Evolutionary conservation across 2,113 vertebrate species (phyloP), one percentile per base, ranked within the genome.

Genomic region (Micronycteris hirsuta): DNA sequence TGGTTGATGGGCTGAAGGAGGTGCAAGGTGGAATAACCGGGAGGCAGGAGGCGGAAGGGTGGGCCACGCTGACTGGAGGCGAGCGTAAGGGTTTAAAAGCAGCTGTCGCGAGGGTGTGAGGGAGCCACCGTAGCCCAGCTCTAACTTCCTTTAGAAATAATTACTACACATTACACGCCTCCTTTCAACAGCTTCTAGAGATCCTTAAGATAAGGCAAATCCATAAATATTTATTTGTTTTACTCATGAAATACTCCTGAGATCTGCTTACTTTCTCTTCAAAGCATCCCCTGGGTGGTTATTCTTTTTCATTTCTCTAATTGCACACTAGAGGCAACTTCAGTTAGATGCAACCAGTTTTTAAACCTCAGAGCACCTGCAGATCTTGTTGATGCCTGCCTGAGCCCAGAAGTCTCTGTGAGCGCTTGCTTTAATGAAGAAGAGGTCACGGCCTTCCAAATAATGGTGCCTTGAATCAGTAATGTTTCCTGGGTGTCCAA

Each of bases 301-400:
- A 61, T 93, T 77, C 58, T 56, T 74, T 68, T 73, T 93, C 90
- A 12, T 91, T 91, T 82, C 63, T 96, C 67, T 97, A 89, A 88
- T 93, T 86, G 91, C 61, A 84, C 41, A n/a, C 43, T 84, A 28
- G 90, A 81, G 89, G 89, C 87, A 90, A n/a, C 63, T 16, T 71
- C 52, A 15, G 45, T 77, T 65, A 85, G 77, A 26, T 28, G 22
- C 65, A 86, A 16, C 82, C 58, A 2, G 70, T 67, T 49, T 74
- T 86, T 56, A 77, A 52, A 63, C 77, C 52, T 9, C 33, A 0
- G 33, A 31, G 43, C 84, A 92, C 45, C 94, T 96, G 93, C 54
- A 33, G 65, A n/a, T 49, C 93, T 24, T 85, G 58, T 52, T 17
- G 28, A 20, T 1, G 14, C 93, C 2, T 54, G 93, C 92, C 86